Base-by-base conservation (phyloP, 2,888 invertebrate species). In the Caenorhabditis becei region DNA sequence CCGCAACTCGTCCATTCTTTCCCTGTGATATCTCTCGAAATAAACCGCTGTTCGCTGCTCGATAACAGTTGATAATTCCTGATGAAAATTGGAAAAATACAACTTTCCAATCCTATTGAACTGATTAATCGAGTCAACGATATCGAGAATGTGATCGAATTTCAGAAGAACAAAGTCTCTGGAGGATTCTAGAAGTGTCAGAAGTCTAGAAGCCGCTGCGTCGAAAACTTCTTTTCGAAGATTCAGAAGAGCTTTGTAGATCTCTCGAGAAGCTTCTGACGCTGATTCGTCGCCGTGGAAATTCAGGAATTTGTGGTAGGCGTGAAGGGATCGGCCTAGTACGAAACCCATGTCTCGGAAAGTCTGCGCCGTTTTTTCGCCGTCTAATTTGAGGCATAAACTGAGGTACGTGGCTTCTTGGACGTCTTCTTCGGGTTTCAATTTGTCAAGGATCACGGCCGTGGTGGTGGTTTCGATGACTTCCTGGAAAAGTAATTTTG, bases 1-100 rank as follows among this genome's bases (percentile, higher is more conserved):
- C 23, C 66, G 54, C 53, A 90, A 63, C 58, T 90, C 90, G 14
- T 89, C 89, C 84, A 90, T 80, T 58, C 89, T 75, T 49, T 90
- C 89, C 41, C 28, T 66, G 18, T 77, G 77, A 41, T 72, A 83
- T 51, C 75, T 37, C 2, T 77, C 77, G 44, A 85, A 85, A 28
- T 85, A 85, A 18, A 44, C 26, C 8, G 77, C 56, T 10, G 81
- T 86, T 56, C 88, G 85, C 56, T 81, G 84, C 59, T 87, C 87
- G 35, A 90, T 77, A 2, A 86, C 80, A 10, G 65, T 69, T 3
- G 80, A 44, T 18, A 90, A 62, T 37, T 87, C 83, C 8, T 35
- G 62, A 10, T 80, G 69, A 1, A 77, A 24, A 51, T 83, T 82
- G 0, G 84, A 81, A 44, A 90, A 90, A 67, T 88, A 85, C 10